phyloP scores from a whole-genome alignment of 2,888 invertebrate species.

The Fragum fragum region DNA sequence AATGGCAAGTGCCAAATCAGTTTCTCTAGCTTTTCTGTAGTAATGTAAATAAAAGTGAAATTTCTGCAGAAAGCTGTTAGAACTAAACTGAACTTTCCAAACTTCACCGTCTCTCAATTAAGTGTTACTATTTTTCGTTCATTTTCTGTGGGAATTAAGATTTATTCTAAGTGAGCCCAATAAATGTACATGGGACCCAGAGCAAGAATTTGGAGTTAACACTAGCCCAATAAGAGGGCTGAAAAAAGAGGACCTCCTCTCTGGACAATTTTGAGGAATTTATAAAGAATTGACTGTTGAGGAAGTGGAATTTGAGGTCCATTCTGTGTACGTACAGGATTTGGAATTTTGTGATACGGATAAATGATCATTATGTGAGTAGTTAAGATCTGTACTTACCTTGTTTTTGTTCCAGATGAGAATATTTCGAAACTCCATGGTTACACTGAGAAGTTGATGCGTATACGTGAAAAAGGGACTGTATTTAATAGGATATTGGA shows the following conservation, averaged over 20 bases:
- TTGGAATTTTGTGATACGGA: too few species aligned
- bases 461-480: constrained; percentile 61
- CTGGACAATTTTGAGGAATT: constrained; percentile 12
- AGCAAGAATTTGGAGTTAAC: too few species aligned
- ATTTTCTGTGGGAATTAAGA: constrained; percentile 6
- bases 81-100: constrained; percentile 10
- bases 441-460: constrained; percentile 53
- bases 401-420: constrained; percentile 50
- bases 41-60: constrained; percentile 6
- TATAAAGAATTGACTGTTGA: too few species aligned
- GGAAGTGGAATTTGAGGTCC: too few species aligned
- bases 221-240: too few species aligned
- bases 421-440: constrained; percentile 45
- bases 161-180: neutral
- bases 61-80: constrained; percentile 9
- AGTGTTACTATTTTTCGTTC: neutral
- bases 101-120: neutral
- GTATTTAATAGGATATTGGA: constrained; percentile 62
- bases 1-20: too few species aligned
- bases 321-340: too few species aligned
- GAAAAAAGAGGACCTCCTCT: neutral
- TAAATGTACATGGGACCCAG: too few species aligned
- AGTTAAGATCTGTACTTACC: too few species aligned
- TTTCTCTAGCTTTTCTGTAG: neutral
- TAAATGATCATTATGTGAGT: too few species aligned